phyloP scores from a whole-genome alignment of 1,140 invertebrate species.

The Amyelois transitella region DNA sequence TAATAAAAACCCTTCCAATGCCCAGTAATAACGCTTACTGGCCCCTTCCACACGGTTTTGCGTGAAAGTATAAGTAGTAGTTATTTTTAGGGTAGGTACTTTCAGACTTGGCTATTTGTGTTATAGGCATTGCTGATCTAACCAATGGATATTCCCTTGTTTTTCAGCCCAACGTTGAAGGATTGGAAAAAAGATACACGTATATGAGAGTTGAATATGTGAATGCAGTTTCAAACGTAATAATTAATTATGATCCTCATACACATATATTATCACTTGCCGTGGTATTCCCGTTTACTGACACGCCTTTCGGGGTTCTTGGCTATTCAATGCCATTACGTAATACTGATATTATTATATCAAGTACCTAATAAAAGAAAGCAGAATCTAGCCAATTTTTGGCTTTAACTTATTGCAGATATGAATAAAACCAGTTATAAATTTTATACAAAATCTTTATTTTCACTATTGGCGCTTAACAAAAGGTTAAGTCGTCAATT shows the following conservation, averaged over 20 bases:
- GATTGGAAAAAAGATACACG: constrained; percentile 15
- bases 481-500: constrained; percentile 59
- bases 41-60: no score
- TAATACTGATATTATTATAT: background rate
- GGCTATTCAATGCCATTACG: constrained; percentile 25
- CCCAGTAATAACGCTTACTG: no score
- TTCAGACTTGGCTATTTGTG: no score
- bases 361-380: background rate
- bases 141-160: background rate
- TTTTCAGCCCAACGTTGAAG: constrained; percentile 12
- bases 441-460: constrained; percentile 43
- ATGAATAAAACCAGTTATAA: background rate
- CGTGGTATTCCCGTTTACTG: constrained; percentile 29
- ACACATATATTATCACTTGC: constrained; percentile 18
- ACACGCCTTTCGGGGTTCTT: constrained; percentile 22
- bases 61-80: no score
- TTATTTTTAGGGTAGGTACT: no score
- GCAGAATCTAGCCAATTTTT: no score
- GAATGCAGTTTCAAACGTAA: constrained; percentile 20
- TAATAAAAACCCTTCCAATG: no score
- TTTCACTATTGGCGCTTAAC: constrained; percentile 60
- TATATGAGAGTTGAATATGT: constrained; percentile 22
- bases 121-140: no score
- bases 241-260: constrained; percentile 14
- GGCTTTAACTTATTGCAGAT: no score